A percentile compares a stretch with the other conserved stretches of the same genome.
phyloP scores from a whole-genome alignment of 2,113 vertebrate genomes.

The Puma concolor region DNA sequence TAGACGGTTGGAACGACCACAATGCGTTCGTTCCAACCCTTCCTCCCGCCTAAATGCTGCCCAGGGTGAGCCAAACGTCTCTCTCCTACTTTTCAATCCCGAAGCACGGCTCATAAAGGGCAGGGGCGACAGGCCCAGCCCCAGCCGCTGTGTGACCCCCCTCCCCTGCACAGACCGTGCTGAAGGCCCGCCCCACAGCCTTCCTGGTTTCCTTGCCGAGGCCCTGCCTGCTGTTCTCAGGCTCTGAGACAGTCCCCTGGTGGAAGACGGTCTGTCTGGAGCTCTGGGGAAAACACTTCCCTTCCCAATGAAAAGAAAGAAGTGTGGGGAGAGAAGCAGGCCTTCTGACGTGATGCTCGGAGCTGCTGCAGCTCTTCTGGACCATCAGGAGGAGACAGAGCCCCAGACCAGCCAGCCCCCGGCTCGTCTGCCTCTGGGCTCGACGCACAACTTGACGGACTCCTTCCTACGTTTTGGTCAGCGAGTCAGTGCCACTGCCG shows the following conservation, averaged over 20 bases:
- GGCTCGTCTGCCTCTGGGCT: neutral
- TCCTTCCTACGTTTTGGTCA: too few species aligned
- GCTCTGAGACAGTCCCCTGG: neutral
- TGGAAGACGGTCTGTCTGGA: neutral
- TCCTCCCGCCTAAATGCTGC: neutral
- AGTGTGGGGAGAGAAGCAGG: neutral
- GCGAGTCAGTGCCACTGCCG: rapidly evolving
- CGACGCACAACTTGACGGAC: neutral
- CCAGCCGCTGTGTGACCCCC: neutral
- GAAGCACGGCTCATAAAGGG: neutral
- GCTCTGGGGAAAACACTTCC: neutral
- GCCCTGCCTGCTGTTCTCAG: neutral
- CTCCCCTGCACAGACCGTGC: neutral
- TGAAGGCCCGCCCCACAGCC: neutral
- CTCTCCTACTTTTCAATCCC: neutral
- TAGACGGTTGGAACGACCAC: too few species aligned
- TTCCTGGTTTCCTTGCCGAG: neutral
- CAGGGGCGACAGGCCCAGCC: neutral
- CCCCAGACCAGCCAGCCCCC: neutral
- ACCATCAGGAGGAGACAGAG: neutral
- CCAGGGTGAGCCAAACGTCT: neutral
- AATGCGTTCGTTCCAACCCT: neutral
- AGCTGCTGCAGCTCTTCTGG: neutral
- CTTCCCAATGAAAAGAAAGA: neutral
- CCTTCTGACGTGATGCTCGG: neutral